Percentiles rank a stretch among this genome's conserved stretches.
Conservation (phyloP, 2,888 invertebrate species). For the Drosophila quasianomalipes region DNA sequence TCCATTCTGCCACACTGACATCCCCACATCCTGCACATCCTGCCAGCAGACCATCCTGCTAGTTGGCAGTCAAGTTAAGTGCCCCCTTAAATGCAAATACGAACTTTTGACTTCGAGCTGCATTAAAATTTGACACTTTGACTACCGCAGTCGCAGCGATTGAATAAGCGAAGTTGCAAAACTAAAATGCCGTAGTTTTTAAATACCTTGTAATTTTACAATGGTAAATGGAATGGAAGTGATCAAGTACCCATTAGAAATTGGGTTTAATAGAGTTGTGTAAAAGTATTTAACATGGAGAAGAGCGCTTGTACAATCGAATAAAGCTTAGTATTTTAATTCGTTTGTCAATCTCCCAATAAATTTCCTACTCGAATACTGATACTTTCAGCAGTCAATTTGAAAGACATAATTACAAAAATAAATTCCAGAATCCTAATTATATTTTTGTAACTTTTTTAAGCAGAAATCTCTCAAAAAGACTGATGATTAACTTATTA, state of each 20-base stretch:
- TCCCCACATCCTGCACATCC: constrained; percentile 14
- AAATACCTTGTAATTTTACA: constrained; percentile 2
- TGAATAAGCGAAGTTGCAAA: background rate
- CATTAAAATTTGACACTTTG: constrained; percentile 75
- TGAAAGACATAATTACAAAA: background rate
- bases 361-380: background rate
- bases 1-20: constrained; percentile 19
- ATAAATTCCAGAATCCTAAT: background rate
- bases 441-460: too few species aligned
- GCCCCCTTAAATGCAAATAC: constrained; percentile 56
- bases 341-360: background rate
- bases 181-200: constrained; percentile 1
- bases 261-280: background rate
- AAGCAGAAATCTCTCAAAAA: background rate
- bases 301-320: background rate
- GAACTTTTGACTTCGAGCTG: constrained; percentile 44
- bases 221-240: background rate
- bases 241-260: background rate
- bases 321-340: background rate
- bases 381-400: background rate
- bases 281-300: background rate
- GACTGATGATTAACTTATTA: background rate
- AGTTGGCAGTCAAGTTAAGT: constrained; percentile 63
- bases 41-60: constrained; percentile 13
- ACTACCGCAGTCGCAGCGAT: constrained; percentile 34